phyloP scores from a whole-genome alignment of 2,888 invertebrate species.

The Microctonus brassicae region DNA sequence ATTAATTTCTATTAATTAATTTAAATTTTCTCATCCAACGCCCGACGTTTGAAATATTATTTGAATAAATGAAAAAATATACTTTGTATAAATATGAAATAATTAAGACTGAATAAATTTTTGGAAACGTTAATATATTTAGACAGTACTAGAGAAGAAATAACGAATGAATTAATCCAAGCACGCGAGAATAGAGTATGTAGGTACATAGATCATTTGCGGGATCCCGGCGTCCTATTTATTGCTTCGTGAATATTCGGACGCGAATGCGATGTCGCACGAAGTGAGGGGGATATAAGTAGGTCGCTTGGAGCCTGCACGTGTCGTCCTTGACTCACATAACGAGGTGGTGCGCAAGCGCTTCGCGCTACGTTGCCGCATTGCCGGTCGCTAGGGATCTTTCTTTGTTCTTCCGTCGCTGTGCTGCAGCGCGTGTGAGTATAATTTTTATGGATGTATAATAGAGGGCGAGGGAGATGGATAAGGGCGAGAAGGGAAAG shows the following conservation, averaged over 20 bases:
- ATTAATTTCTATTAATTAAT: no score
- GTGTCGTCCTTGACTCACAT: conserved; percentile 71
- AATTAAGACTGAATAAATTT: no score
- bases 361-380: conserved; percentile 53
- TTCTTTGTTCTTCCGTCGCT: conserved; percentile 54
- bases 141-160: background rate
- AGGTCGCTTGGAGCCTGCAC: conserved; percentile 69
- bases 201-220: conserved; percentile 19
- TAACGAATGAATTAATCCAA: conserved; percentile 1
- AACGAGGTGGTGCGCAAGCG: conserved; percentile 66
- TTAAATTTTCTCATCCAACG: no score
- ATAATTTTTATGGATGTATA: background rate
- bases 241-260: conserved; percentile 63
- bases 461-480: background rate
- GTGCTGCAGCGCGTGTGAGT: conserved; percentile 6
- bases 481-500: background rate
- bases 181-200: background rate
- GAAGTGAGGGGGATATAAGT: conserved; percentile 66
- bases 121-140: no score
- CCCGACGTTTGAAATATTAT: no score
- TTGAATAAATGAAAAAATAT: background rate
- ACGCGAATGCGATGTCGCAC: conserved; percentile 57
- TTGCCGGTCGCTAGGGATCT: conserved; percentile 54
- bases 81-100: background rate
- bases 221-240: conserved; percentile 46